Conservation (phyloP, 2,888 invertebrate genomes). For the Odiellus spinosus region DNA sequence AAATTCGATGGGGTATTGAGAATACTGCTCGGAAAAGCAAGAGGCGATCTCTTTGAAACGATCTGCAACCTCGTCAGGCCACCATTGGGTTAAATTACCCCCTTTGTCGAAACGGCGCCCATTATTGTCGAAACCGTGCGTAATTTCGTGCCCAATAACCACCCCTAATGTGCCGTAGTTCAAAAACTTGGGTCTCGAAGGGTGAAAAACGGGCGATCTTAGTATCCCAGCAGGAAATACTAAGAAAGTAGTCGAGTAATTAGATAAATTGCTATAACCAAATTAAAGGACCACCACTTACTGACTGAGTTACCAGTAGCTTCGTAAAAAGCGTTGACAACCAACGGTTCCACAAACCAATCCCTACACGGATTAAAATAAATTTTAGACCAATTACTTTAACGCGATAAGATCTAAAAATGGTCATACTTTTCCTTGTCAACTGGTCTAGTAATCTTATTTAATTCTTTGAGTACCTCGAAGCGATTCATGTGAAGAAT, state of each 20-base stretch:
- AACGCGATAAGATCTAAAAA: too few species aligned
- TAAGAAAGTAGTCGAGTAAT: slow-evolving; percentile 13
- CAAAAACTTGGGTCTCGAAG: slow-evolving; percentile 28
- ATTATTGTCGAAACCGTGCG: slow-evolving; percentile 22
- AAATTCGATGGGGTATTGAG: slow-evolving; percentile 24
- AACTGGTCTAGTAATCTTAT: slow-evolving; percentile 15
- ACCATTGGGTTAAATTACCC: slow-evolving; percentile 28
- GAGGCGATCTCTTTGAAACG: slow-evolving; percentile 25
- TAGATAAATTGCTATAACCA: neutral
- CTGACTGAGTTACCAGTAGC: slow-evolving; percentile 29
- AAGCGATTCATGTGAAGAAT: slow-evolving; percentile 14
- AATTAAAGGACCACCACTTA: slow-evolving; percentile 26
- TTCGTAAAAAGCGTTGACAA: slow-evolving; percentile 20
- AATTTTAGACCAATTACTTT: too few species aligned
- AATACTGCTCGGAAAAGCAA: slow-evolving; percentile 28
- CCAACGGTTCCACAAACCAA: slow-evolving; percentile 18
- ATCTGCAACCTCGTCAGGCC: slow-evolving; percentile 25
- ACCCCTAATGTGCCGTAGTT: slow-evolving; percentile 28
- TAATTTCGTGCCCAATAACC: slow-evolving; percentile 29
- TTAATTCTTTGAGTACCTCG: slow-evolving; percentile 15
- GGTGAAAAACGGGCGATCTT: slow-evolving; percentile 28
- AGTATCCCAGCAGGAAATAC: slow-evolving; percentile 30
- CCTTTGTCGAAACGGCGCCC: slow-evolving; percentile 26
- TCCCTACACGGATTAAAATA: slow-evolving; percentile 10
- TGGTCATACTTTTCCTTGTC: slow-evolving; percentile 15